Conservation (phyloP, 1,140 invertebrate species). For the Proales similis region DNA sequence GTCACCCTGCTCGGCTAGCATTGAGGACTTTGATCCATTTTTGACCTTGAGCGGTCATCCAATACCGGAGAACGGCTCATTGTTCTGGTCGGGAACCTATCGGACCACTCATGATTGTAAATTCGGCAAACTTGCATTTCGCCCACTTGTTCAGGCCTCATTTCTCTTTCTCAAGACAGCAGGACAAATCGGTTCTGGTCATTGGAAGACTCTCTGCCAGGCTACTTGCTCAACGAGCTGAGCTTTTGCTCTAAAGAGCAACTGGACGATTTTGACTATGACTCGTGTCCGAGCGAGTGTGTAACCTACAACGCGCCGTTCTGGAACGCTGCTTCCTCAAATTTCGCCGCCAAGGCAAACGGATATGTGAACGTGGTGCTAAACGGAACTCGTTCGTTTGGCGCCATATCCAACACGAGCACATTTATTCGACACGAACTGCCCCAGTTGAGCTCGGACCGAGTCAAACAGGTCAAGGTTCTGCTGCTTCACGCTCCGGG, state of each 20-base stretch:
- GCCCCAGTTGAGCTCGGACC: neutral
- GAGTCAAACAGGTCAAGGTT: constrained; percentile 10
- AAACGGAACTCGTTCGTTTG: constrained; percentile 4
- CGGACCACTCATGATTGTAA: constrained; percentile 9
- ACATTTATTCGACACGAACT: constrained; percentile 1
- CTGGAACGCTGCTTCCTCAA: constrained; percentile 18
- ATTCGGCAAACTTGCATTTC: too few species aligned
- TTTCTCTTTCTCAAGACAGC: neutral
- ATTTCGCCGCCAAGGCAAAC: constrained; percentile 15
- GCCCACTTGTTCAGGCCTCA: neutral
- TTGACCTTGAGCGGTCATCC: neutral
- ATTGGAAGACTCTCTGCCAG: constrained; percentile 8
- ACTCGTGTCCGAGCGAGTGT: constrained; percentile 9
- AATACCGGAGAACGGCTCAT: neutral
- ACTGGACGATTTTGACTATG: neutral
- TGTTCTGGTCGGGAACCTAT: constrained; percentile 29
- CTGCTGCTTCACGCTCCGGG: constrained; percentile 8
- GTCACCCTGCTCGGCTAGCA: neutral
- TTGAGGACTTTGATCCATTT: constrained; percentile 11
- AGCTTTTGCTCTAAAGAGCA: constrained; percentile 6
- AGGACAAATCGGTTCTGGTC: constrained; percentile 7
- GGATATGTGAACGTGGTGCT: neutral
- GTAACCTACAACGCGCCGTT: neutral
- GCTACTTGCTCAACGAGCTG: constrained; percentile 9
- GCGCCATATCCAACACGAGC: neutral